A percentile compares a stretch with the other conserved stretches of the same genome.
These are phyloP conservation scores for Anguilla japonica DNA, from an alignment of 2,113 vertebrate genomes.

Conservation along the genomic window DNA sequence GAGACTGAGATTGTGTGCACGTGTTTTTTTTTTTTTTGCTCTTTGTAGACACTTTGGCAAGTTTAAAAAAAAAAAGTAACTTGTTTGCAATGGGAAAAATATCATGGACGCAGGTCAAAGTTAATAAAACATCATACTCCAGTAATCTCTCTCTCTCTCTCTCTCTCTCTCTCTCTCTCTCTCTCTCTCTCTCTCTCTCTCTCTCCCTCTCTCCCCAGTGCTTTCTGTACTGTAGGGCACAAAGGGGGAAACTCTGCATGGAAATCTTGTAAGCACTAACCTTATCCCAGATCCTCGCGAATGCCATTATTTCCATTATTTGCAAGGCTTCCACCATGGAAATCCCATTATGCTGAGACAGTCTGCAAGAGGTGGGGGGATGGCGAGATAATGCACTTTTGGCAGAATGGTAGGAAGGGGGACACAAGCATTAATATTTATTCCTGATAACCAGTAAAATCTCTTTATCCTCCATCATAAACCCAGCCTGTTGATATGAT, in stretches of 20 bases:
- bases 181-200: conserved; percentile 4
- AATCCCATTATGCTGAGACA: conserved; percentile 68
- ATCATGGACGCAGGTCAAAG: neutral
- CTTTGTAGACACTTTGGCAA: neutral
- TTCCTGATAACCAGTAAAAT: neutral
- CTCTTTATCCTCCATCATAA: too few relatives aligned
- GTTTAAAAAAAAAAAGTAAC: neutral
- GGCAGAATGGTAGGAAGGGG: neutral
- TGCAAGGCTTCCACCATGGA: conserved; percentile 61
- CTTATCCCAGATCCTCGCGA: conserved; percentile 57
- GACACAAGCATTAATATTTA: neutral
- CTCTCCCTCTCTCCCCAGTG: neutral
- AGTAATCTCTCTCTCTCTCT: too few relatives aligned
- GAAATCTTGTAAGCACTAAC: conserved; percentile 47
- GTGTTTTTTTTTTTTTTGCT: too few relatives aligned
- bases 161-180: conserved; percentile 24
- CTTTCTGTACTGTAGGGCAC: neutral
- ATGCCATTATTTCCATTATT: conserved; percentile 67
- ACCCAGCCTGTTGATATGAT: too few relatives aligned
- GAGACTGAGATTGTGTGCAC: neutral
- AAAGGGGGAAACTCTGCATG: conserved; percentile 30
- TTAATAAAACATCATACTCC: neutral
- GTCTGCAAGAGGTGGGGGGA: conserved; percentile 54
- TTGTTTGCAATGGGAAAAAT: too few relatives aligned
- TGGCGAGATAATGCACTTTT: neutral